phyloP scores from a whole-genome alignment of 2,113 vertebrate genomes.

The Rhabdomys dilectus region DNA sequence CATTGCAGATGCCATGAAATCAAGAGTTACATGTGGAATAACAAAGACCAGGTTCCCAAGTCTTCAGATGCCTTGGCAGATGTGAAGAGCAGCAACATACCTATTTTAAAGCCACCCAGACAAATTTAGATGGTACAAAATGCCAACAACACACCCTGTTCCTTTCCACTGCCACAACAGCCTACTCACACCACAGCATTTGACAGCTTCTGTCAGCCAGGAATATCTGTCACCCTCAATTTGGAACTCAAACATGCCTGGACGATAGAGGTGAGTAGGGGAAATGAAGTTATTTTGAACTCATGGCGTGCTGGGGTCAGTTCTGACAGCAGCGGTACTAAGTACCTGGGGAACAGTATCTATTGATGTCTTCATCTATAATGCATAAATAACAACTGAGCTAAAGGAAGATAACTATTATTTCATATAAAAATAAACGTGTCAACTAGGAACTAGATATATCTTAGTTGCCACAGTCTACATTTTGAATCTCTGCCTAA shows the following conservation, averaged over 20 bases:
- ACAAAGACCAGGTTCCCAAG: background rate
- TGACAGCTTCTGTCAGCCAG: background rate
- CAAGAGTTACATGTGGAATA: background rate
- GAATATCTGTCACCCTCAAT: background rate
- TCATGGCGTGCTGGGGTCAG: conserved; percentile 43
- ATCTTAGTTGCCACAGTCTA: background rate
- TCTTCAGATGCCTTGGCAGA: background rate
- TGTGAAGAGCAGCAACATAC: background rate
- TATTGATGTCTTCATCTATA: background rate
- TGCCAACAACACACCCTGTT: background rate
- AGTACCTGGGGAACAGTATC: background rate
- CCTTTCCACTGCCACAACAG: conserved; percentile 46
- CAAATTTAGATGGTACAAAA: conserved; percentile 2
- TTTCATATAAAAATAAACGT: conserved; percentile 22
- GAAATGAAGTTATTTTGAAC: conserved; percentile 32
- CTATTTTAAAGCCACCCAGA: conserved; percentile 19
- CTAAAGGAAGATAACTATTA: background rate
- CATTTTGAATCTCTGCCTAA: background rate
- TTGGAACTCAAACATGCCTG: background rate
- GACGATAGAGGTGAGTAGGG: background rate
- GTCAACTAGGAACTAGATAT: background rate
- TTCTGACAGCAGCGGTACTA: background rate
- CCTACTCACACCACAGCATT: background rate
- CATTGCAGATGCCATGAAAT: background rate
- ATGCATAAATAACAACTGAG: background rate